Evolutionary conservation across 1,140 invertebrate species (phyloP), one percentile per base, ranked within the genome.

Genomic region (Agrypnia vestita): DNA sequence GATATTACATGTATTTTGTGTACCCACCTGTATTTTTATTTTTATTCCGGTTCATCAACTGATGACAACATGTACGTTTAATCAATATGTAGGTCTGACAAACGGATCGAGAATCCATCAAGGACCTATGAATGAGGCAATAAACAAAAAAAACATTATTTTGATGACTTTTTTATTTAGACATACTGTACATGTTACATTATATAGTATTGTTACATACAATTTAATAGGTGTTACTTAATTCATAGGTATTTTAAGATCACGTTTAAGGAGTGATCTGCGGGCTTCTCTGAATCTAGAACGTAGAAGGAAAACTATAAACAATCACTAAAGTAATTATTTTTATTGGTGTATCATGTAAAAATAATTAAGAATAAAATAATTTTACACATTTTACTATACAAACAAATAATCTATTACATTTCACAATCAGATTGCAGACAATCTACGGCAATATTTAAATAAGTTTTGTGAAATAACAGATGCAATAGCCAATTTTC

Each of bases 151-250:
- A 43, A 47, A 59, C 11, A 9, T 44, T 47, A 21, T 15, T 77
- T 80, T 80, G 56, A 59, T 71, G 67, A 73, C 69, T 72, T 81
- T 80, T 83, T 83, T 83, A 83, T 83, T 83, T 80, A 83, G 82
- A 83, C 82, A 83, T 83, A 80, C 82, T 83, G 82, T 83, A 83
- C 82, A 83, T 82, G 76, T 83, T 83, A 83, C 82, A 83, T 80
- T 76, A 76, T 75, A 82, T 80, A 78, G 76, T 78, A 80, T 78
- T 78, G 81, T 80, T 82, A 82, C 81, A 82, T 82, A 82, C 77
- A 82, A 75, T 82, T 82, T 82, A 74, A 77, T 78, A 80, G 78
- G 74, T 82, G 78, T 80, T 78, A 80, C 77, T 56, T 75, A 25
- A 59, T 73, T 78, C 61, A 79, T 78, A 78, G 25, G 25, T 35